Evolutionary conservation across 2,113 vertebrate species (phyloP), one percentile per base, ranked within the genome.

Genomic region (Reinhardtius hippoglossoides): DNA sequence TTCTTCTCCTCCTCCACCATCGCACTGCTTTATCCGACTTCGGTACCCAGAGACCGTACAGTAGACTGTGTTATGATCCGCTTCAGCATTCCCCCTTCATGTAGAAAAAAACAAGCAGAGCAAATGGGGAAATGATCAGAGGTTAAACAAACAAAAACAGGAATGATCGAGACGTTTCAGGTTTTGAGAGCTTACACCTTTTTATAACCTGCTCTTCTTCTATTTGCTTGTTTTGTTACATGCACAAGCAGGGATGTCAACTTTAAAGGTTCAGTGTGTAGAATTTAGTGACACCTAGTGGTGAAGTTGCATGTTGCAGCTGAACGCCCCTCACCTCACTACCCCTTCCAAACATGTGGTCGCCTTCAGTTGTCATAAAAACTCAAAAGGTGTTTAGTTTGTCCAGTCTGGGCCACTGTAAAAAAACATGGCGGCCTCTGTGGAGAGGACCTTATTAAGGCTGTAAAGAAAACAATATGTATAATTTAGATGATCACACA

Each of bases 1-100:
- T 37, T 4, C 5, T 37, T 14, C 35, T 40, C 9, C 72, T 82
- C 82, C 76, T 86, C 76, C 74, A 83, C 79, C 75, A 57, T 81
- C 73, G 35, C 71, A 84, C 92, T 88, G 87, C 90, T 89, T 78
- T 84, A 80, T 88, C 78, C 74, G 81, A 80, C 79, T 76, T 74
- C 76, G 48, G 70, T 72, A 62, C 59, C 70, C 67, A 31, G 59
- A 80, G 86, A 76, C 59, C 50, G 48, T 83, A 84, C 76, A 88
- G 87, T 85, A 80, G 82, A 56, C 67, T 61, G 46, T 71, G 21
- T 81, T 68, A 76, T 67, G 79, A 85, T 75, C 70, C 48, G 71
- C 61, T 83, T 31, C 68, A 44, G 70, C 64, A 64, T 83, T 81
- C 76, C 74, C 73, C 75, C 71, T 88, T 90, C 59, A 88, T 92